Conservation (phyloP, 2,113 vertebrate species). For the Aegypius monachus region DNA sequence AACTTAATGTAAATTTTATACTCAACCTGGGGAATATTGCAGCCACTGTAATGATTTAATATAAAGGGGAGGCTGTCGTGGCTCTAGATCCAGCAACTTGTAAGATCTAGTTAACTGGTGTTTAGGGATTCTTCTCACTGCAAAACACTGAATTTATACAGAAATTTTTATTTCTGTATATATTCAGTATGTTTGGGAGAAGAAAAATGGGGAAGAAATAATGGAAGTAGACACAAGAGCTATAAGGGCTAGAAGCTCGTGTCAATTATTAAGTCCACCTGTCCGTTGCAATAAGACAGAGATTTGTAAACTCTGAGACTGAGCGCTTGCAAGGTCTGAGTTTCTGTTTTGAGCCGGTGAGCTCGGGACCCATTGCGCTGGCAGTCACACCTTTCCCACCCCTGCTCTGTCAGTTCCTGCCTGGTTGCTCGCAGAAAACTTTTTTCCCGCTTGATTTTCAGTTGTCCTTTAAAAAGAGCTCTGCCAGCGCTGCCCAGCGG, state of each 20-base stretch:
- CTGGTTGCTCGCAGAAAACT: not conserved
- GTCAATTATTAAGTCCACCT: conserved; percentile 21
- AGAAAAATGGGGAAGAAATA: not conserved
- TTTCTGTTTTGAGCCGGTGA: not conserved
- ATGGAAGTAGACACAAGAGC: conserved; percentile 9
- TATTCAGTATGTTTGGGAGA: not conserved
- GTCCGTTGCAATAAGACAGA: not conserved
- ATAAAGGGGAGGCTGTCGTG: not conserved
- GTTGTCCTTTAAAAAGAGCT: not conserved
- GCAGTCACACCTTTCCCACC: not conserved
- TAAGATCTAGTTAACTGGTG: not conserved
- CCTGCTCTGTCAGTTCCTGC: not conserved
- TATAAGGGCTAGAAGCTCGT: not conserved
- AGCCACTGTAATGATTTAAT: not conserved
- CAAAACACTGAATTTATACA: not conserved
- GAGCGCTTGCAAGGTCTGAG: not conserved
- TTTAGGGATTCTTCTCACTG: not conserved
- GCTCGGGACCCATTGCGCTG: not conserved
- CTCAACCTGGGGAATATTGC: not conserved
- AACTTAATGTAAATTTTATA: not conserved
- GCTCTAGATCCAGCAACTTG: not conserved
- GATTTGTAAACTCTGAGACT: not conserved
- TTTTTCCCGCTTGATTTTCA: not conserved
- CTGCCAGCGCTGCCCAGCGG: not conserved
- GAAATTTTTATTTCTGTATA: not conserved